Base-by-base conservation (phyloP, 2,113 vertebrate genomes). In the Anoplopoma fimbria region DNA sequence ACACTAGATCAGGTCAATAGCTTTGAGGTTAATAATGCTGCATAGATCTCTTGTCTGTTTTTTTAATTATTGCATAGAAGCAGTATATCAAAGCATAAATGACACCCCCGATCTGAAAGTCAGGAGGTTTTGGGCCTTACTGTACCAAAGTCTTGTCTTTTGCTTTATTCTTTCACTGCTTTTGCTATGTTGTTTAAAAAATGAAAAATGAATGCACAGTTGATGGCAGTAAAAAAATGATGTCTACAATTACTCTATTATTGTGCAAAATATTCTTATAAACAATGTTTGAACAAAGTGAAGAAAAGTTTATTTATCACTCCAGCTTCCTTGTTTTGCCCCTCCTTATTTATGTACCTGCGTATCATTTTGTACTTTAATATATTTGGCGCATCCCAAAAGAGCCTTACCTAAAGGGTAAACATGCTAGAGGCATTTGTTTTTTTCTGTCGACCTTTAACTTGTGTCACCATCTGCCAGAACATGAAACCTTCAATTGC, bases 1-100 rank as follows among this genome's bases (percentile, higher is more conserved):
- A 87, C 80, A 72, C 65, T 71, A 83, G 83, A 88, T 84, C 83
- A 78, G 89, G 88, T 91, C 82, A 90, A 89, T 87, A 80, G 82
- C 77, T 76, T 73, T 75, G 55, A 85, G 87, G 75, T 84, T 90
- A 89, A 90, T 88, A 85, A 81, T 69, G 64, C 75, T 75, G 69
- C n/a, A 29, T 51, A 45, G 57, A 76, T 12, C 7, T 77, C 10
- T 81, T 63, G 36, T 77, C 81, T 84, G 53, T 80, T 88, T 77
- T 69, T 17, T 38, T 14, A 55, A 73, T 79, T 77, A 23, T 82
- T 69, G 55, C 23, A 38, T 23, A 45, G 69, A 79, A 77, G 69
- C n/a, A 58, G 47, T 51, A 73, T 40, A 73, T 61, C 69, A 63
- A 73, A 73, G 42, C 15, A 25, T 38, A 61, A 60, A 71, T 79